Percentiles rank a stretch among this genome's conserved stretches.
These are phyloP conservation scores for Dasyurus viverrinus DNA, from an alignment of 2,113 vertebrate genomes.

Conservation along the genomic window DNA sequence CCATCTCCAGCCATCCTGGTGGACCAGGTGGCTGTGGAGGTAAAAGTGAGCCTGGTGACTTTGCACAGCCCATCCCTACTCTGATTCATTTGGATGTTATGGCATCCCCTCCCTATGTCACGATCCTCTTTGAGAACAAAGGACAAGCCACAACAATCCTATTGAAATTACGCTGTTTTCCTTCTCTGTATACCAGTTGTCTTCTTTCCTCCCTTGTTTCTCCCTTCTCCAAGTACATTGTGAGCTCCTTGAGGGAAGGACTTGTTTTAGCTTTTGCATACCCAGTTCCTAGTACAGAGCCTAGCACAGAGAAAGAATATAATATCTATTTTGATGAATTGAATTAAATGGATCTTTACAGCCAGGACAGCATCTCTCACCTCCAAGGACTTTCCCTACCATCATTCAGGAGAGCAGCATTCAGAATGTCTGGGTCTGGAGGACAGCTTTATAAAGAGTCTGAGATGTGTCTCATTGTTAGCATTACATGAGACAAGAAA, in stretches of 20 bases:
- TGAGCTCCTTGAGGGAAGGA: neutral
- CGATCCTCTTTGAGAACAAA: no score
- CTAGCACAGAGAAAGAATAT: neutral
- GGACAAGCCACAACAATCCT: neutral
- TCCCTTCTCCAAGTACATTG: neutral
- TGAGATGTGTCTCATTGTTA: neutral
- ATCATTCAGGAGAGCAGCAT: neutral
- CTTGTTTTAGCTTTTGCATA: neutral
- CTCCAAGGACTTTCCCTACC: neutral
- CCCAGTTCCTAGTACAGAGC: neutral
- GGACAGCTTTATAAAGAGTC: neutral
- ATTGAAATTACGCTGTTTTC: neutral
- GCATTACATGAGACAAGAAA: neutral
- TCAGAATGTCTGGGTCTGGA: fast-evolving
- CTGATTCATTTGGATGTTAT: no score
- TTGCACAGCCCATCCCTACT: no score
- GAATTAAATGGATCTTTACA: neutral
- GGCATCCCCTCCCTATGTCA: no score
- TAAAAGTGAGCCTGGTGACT: no score
- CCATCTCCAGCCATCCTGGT: no score
- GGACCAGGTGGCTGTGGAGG: no score
- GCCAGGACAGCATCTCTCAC: neutral
- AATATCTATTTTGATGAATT: neutral
- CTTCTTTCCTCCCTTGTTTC: neutral
- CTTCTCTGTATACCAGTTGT: neutral